Evolutionary conservation across 2,888 invertebrate species (phyloP), one percentile per base, ranked within the genome.

Genomic region (Apoderus coryli): DNA sequence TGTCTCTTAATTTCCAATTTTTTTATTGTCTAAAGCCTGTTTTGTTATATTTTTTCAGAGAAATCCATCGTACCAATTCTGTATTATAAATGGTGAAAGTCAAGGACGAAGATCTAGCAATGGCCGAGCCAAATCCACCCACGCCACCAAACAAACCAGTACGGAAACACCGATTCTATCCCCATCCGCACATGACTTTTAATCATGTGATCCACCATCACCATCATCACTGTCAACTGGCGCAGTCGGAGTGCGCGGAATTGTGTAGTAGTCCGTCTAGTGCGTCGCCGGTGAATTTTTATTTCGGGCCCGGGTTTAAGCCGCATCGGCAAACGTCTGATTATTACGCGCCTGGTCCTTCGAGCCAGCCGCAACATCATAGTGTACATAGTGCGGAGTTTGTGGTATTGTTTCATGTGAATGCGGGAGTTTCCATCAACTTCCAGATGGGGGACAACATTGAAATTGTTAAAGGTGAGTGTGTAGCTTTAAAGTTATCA

Each of bases 341-440:
- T 28, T 39, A 32, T 22, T 42, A 43, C 10, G 43, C 47, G 7
- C 40, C 40, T 27, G 40, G 14, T 3, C 24, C 25, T 3, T 22
- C 12, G 38, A 47, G 37, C 4, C 25, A 31, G 7, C 27, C 27
- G 10, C 10, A 16, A 4, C 29, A 25, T 3, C 31, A 31, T 4
- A 13, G 6, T 22, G 19, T 3, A 13, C 50, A 45, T 32, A 48
- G 52, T 13, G 48, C 46, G 29, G 70, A 74, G 48, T 72, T 75
- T 51, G 70, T 77, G 35, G 76, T 79, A 41, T 67, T 75, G 46
- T 69, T 80, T 48, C 79, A 79, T 55, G 70, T 80, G 44, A 73
- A 76, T 57, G 73, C 75, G 7, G 80, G 80, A n/a, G 76, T 79
- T 46, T 73, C 75, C 13, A 72, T 81, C 52, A 73, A 74, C 41